Percentiles rank a stretch among this genome's conserved stretches.
These are phyloP conservation scores for Scartelaos histophorus DNA, from an alignment of 2,113 vertebrate species.

Conservation along the genomic window DNA sequence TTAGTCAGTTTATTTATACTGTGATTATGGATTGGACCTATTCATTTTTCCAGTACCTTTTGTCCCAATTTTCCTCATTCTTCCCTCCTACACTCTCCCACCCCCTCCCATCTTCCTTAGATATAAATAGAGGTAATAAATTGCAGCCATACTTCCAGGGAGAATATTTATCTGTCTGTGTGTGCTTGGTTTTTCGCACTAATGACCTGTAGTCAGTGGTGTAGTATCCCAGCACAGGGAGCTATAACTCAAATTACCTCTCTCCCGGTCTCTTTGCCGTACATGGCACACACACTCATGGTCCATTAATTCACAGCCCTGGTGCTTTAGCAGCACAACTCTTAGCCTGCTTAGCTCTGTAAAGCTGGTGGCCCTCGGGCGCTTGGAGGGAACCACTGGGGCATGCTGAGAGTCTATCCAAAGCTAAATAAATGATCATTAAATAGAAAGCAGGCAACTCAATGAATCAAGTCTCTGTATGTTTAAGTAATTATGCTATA, in stretches of 20 bases:
- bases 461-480: not conserved
- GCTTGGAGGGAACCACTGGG: slow-evolving; percentile 11
- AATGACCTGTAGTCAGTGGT: slow-evolving; percentile 29
- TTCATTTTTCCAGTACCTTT: slow-evolving; percentile 1
- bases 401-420: slow-evolving; percentile 6
- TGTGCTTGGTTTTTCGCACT: slow-evolving; percentile 35
- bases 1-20: slow-evolving; percentile 3
- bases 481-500: not conserved
- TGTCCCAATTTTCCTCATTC: slow-evolving; percentile 24
- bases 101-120: slow-evolving; percentile 23
- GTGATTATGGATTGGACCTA: not conserved
- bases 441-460: slow-evolving; percentile 8
- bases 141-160: slow-evolving; percentile 26
- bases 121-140: slow-evolving; percentile 61
- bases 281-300: slow-evolving; percentile 19
- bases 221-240: slow-evolving; percentile 20
- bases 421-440: slow-evolving; percentile 23
- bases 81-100: slow-evolving; percentile 17
- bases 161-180: slow-evolving; percentile 30
- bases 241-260: slow-evolving; percentile 20
- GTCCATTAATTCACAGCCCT: slow-evolving; percentile 35
- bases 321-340: slow-evolving; percentile 25
- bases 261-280: not conserved
- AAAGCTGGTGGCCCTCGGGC: slow-evolving; percentile 28
- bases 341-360: slow-evolving; percentile 15